Percentiles rank a stretch among this genome's conserved stretches.
Evolutionary conservation across 2,113 vertebrate genomes (phyloP).

Genomic region (Benitochromis conjunctus): DNA sequence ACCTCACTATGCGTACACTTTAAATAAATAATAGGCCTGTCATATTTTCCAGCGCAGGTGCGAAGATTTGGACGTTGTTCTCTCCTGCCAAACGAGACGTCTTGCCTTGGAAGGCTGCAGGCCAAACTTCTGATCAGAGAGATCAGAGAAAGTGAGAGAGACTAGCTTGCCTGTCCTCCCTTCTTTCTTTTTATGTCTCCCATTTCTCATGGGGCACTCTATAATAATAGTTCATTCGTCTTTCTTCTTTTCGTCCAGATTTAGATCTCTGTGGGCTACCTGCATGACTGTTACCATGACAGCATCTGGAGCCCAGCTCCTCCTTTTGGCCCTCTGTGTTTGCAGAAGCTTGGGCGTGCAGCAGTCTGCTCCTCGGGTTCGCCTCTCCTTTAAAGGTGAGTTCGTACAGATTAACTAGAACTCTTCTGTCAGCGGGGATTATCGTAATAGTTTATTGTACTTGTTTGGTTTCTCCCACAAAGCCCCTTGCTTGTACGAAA

Average conservation of each 20-base stretch:
- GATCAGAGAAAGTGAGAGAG: slow-evolving; percentile 46
- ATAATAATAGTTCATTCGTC: slow-evolving; percentile 64
- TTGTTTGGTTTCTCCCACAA: neutral
- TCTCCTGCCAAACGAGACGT: slow-evolving; percentile 44
- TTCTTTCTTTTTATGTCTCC: slow-evolving; percentile 61
- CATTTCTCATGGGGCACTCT: slow-evolving; percentile 59
- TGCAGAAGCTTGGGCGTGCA: slow-evolving; percentile 62
- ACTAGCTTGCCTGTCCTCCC: slow-evolving; percentile 24
- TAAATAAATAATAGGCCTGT: slow-evolving; percentile 70
- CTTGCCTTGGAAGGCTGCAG: slow-evolving; percentile 49
- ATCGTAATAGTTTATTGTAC: neutral
- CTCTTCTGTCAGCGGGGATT: neutral
- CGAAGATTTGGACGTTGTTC: slow-evolving; percentile 61
- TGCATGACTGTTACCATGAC: slow-evolving; percentile 72
- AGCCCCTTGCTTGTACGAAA: neutral
- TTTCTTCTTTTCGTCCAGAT: slow-evolving; percentile 60
- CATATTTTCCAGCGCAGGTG: slow-evolving; percentile 67
- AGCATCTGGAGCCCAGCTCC: slow-evolving; percentile 61
- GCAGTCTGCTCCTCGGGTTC: slow-evolving; percentile 72
- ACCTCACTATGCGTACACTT: slow-evolving; percentile 45
- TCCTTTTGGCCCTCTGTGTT: slow-evolving; percentile 70
- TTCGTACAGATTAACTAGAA: neutral
- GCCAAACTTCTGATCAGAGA: slow-evolving; percentile 65
- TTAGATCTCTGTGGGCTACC: slow-evolving; percentile 70
- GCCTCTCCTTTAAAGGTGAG: slow-evolving; percentile 79